A percentile compares a stretch with the other conserved stretches of the same genome.
Conservation (phyloP, 1,140 invertebrate species). For the Bilobella aurantiaca region DNA sequence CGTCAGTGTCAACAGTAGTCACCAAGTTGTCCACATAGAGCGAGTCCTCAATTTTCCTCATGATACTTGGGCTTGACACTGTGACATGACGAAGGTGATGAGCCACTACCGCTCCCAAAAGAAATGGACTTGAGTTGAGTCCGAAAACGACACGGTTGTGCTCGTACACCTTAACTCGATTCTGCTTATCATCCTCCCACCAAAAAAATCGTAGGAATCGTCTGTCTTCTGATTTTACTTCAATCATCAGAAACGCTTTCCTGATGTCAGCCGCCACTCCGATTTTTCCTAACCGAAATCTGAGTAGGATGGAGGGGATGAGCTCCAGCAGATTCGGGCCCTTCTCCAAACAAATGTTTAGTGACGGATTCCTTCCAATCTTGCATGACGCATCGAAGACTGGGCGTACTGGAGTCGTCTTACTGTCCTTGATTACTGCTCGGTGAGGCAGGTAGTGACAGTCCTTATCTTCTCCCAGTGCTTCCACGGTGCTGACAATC, state of each 20-base stretch:
- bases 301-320: constrained; percentile 38
- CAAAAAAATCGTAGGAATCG: not conserved
- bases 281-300: constrained; percentile 38
- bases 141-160: constrained; percentile 31
- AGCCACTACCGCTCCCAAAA: constrained; percentile 19
- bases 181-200: not conserved
- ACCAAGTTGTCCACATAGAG: constrained; percentile 34
- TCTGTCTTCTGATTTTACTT: constrained; percentile 32
- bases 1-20: constrained; percentile 26
- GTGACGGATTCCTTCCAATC: constrained; percentile 33
- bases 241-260: constrained; percentile 42
- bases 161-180: constrained; percentile 7
- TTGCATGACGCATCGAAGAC: constrained; percentile 29
- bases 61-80: not conserved
- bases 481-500: constrained; percentile 19
- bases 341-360: constrained; percentile 40
- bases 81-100: constrained; percentile 8
- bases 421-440: constrained; percentile 18
- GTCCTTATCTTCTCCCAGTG: not conserved
- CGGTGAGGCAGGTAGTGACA: constrained; percentile 18
- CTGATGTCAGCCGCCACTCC: constrained; percentile 40
- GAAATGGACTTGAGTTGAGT: constrained; percentile 24
- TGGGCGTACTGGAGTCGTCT: constrained; percentile 33
- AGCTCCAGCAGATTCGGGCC: constrained; percentile 40
- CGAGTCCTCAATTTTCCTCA: not conserved